A percentile compares a stretch with the other conserved stretches of the same genome.
Evolutionary conservation across 1,140 invertebrate genomes (phyloP).

Genomic region (Archivesica marissinica): DNA sequence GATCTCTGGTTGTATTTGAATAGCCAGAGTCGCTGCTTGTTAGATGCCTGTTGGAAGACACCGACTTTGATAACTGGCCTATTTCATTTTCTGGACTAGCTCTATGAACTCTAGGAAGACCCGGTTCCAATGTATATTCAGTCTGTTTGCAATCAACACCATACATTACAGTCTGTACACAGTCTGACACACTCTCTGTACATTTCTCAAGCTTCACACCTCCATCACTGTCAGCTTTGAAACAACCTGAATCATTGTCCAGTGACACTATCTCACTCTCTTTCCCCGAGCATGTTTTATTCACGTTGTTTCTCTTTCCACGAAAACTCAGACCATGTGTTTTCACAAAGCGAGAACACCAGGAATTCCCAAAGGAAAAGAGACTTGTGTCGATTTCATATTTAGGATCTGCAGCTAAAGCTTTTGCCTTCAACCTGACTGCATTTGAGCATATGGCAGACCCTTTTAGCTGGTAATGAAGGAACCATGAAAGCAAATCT

Average conservation of each 20-base stretch:
- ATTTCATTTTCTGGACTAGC: too few species aligned
- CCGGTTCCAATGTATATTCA: background rate
- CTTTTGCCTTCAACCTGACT: background rate
- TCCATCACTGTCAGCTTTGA: too few species aligned
- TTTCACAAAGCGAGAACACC: background rate
- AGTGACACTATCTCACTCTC: too few species aligned
- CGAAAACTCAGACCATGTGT: background rate
- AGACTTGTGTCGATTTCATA: background rate
- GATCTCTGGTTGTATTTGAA: too few species aligned
- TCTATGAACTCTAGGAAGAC: too few species aligned
- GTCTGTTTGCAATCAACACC: background rate
- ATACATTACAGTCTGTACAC: background rate
- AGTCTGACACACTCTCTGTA: background rate
- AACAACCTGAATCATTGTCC: too few species aligned
- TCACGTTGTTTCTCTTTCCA: background rate
- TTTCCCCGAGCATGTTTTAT: background rate
- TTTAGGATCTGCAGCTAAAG: background rate
- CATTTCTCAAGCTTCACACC: too few species aligned
- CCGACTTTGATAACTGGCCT: too few species aligned
- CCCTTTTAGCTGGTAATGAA: background rate
- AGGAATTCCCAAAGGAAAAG: background rate
- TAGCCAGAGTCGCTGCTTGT: too few species aligned
- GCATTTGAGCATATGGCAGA: background rate
- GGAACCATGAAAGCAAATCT: slow-evolving; percentile 6
- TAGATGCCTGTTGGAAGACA: too few species aligned